Evolutionary conservation across 2,888 invertebrate species (phyloP).

Genomic region (Ypsolopha scabrella): DNA sequence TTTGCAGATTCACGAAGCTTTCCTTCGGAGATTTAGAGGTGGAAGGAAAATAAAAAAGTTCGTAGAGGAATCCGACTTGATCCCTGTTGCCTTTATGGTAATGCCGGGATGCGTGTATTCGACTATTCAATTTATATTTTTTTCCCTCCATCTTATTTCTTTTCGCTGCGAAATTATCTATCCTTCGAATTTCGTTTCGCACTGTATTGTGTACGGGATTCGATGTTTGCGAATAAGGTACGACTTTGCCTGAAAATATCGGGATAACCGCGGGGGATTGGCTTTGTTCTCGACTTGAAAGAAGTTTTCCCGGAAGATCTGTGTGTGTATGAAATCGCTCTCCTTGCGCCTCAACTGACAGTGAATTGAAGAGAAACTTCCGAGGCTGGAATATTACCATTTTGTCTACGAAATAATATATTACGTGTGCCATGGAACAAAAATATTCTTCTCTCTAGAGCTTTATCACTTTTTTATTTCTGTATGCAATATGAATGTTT

Average conservation of each 20-base stretch:
- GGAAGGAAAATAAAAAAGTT: conserved; percentile 71
- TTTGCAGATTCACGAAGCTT: conserved; percentile 71
- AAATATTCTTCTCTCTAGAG: conserved; percentile 1
- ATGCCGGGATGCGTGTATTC: conserved; percentile 69
- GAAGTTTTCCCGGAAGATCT: conserved; percentile 50
- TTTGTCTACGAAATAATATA: neutral
- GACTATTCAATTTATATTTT: conserved; percentile 70
- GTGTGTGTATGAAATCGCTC: conserved; percentile 50
- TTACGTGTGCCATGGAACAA: neutral
- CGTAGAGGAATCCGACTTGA: conserved; percentile 67
- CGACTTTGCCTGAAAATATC: conserved; percentile 61
- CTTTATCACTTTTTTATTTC: neutral
- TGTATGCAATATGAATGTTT: no score
- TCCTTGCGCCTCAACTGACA: conserved; percentile 16
- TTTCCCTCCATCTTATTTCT: conserved; percentile 66
- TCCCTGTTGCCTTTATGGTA: conserved; percentile 69
- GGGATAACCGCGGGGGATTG: conserved; percentile 64
- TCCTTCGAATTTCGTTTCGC: conserved; percentile 69
- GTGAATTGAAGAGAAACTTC: conserved; percentile 18
- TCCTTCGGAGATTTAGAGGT: conserved; percentile 68
- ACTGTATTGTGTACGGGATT: conserved; percentile 66
- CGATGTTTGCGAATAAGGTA: conserved; percentile 68
- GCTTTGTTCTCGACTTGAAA: conserved; percentile 68
- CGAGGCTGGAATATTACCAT: neutral
- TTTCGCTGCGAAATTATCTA: conserved; percentile 64